A percentile compares a stretch with the other conserved stretches of the same genome.
phyloP scores from a whole-genome alignment of 30 jellyfish, hydroid and myxozoan species.

The Aurelia coerulea region DNA sequence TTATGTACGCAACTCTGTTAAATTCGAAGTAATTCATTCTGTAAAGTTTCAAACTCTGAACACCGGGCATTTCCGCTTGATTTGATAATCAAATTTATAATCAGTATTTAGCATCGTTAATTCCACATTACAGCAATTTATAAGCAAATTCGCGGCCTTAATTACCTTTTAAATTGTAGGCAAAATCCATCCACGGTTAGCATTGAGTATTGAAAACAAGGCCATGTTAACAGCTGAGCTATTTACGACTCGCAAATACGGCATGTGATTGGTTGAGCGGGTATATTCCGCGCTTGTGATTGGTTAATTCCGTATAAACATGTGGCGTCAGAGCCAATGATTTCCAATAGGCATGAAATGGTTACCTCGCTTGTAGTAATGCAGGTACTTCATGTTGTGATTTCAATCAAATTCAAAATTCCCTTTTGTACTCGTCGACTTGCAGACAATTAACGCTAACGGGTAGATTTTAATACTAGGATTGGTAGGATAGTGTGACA shows the following conservation, averaged over 20 bases:
- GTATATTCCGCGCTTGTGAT: slow-evolving; percentile 35
- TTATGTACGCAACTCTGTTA: too few relatives aligned
- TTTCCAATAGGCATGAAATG: slow-evolving; percentile 48
- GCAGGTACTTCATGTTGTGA: slow-evolving; percentile 66
- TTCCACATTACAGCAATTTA: background rate
- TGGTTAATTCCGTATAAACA: slow-evolving; percentile 60
- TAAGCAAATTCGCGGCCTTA: slow-evolving; percentile 3
- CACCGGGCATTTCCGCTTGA: too few relatives aligned
- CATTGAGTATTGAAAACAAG: background rate
- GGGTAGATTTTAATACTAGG: too few relatives aligned
- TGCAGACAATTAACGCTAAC: too few relatives aligned
- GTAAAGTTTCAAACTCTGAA: too few relatives aligned
- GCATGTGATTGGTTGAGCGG: slow-evolving; percentile 53
- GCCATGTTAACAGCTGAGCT: slow-evolving; percentile 60
- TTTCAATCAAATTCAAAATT: background rate
- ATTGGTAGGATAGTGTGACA: too few relatives aligned
- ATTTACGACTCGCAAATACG: slow-evolving; percentile 52
- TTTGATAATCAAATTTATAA: too few relatives aligned
- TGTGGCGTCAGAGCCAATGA: slow-evolving; percentile 75
- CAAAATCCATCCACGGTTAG: background rate
- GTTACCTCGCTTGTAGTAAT: slow-evolving; percentile 37
- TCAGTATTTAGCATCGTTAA: background rate
- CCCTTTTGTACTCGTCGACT: slow-evolving; percentile 28
- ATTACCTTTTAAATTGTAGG: background rate
- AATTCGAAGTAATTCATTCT: too few relatives aligned